phyloP scores from a whole-genome alignment of 2,888 invertebrate species.

The Drosophila prolongata region DNA sequence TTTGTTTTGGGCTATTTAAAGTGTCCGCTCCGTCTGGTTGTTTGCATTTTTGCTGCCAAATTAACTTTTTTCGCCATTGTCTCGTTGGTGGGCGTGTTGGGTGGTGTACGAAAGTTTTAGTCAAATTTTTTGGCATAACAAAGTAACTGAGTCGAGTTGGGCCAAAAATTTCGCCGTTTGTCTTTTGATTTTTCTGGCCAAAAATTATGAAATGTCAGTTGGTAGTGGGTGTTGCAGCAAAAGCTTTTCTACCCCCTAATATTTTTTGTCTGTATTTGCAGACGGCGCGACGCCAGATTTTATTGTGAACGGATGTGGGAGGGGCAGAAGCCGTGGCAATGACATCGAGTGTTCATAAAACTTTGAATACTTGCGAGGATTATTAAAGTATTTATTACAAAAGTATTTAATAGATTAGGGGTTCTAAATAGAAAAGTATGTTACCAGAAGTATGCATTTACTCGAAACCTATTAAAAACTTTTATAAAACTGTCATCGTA shows the following conservation, averaged over 20 bases:
- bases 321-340: conserved; percentile 44
- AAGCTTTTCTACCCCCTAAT: conserved; percentile 2
- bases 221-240: conserved; percentile 62
- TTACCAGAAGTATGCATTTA: no score
- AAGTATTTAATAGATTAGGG: background rate
- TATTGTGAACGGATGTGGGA: background rate
- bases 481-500: no score
- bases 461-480: no score
- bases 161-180: conserved; percentile 63
- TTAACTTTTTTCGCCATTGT: conserved; percentile 74
- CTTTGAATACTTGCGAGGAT: conserved; percentile 33
- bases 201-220: conserved; percentile 71
- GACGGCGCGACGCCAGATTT: conserved; percentile 61
- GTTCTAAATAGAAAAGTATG: background rate
- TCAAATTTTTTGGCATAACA: conserved; percentile 72
- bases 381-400: background rate
- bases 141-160: conserved; percentile 52
- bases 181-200: conserved; percentile 57
- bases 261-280: conserved; percentile 39
- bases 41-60: conserved; percentile 78
- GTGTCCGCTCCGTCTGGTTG: conserved; percentile 63
- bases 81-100: conserved; percentile 27
- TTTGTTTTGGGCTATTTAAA: conserved; percentile 57
- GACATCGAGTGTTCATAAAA: conserved; percentile 65
- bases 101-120: conserved; percentile 54